A percentile compares a stretch with the other conserved stretches of the same genome.
Conservation (phyloP, 2,888 invertebrate genomes). For the Drosophila anomelani region DNA sequence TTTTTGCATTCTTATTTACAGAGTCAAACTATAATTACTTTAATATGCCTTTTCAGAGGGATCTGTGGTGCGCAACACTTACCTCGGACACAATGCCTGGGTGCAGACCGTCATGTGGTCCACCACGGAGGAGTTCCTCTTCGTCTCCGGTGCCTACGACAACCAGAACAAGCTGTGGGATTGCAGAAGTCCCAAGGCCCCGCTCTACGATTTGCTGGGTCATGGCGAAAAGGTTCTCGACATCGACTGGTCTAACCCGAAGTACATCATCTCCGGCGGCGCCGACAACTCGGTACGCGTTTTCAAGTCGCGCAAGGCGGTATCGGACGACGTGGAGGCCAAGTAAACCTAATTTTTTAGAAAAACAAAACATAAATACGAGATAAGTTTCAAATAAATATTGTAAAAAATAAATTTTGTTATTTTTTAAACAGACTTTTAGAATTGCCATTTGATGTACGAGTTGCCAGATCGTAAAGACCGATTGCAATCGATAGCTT, state of each 20-base stretch:
- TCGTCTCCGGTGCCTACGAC: slow-evolving; percentile 97
- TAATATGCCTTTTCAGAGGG: slow-evolving; percentile 88
- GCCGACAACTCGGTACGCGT: slow-evolving; percentile 96
- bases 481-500: slow-evolving; percentile 12
- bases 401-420: slow-evolving; percentile 1
- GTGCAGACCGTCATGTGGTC: slow-evolving; percentile 97
- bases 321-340: slow-evolving; percentile 52
- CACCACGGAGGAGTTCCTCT: slow-evolving; percentile 91
- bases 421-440: background rate
- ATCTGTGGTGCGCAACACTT: slow-evolving; percentile 93
- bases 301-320: slow-evolving; percentile 87
- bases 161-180: slow-evolving; percentile 98
- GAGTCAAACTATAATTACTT: background rate
- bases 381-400: slow-evolving; percentile 30
- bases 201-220: slow-evolving; percentile 95
- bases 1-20: too few relatives aligned
- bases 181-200: slow-evolving; percentile 94
- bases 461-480: background rate
- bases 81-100: slow-evolving; percentile 94
- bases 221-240: slow-evolving; percentile 97
- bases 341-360: slow-evolving; percentile 30
- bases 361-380: slow-evolving; percentile 17
- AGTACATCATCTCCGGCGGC: slow-evolving; percentile 95
- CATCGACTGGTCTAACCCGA: slow-evolving; percentile 96
- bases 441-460: background rate